phyloP scores from a whole-genome alignment of 2,113 vertebrate species.

The Nerophis lumbriciformis region DNA sequence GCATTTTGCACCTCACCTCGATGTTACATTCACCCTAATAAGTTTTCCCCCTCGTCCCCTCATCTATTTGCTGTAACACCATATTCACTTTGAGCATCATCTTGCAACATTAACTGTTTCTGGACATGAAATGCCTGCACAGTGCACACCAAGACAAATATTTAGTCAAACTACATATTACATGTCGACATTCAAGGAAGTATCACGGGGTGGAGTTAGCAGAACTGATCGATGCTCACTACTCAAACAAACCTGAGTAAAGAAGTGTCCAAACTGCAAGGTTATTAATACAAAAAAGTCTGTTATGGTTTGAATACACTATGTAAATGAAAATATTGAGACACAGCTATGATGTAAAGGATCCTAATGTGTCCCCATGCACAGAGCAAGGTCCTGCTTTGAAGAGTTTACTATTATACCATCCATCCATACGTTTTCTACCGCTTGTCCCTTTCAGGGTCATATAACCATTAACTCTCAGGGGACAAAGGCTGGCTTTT shows the following conservation, averaged over 20 bases:
- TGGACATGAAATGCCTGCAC: conserved; percentile 16
- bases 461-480: too few relatives aligned
- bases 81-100: conserved; percentile 22
- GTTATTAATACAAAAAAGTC: neutral
- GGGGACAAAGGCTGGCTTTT: too few relatives aligned
- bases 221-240: conserved; percentile 8
- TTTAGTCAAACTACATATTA: conserved; percentile 5
- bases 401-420: too few relatives aligned
- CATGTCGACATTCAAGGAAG: conserved; percentile 19
- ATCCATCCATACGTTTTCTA: too few relatives aligned
- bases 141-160: conserved; percentile 18
- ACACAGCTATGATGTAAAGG: neutral
- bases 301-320: neutral
- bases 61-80: conserved; percentile 23
- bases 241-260: conserved; percentile 20
- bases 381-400: too few relatives aligned
- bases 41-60: conserved; percentile 6
- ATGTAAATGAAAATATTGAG: neutral
- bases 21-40: conserved; percentile 31
- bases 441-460: too few relatives aligned
- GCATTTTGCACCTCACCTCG: conserved; percentile 70
- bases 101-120: neutral
- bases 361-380: too few relatives aligned
- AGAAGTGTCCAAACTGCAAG: neutral
- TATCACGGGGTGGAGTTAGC: conserved; percentile 14